Conservation (phyloP, 1,140 invertebrate species). For the Sipha flava region DNA sequence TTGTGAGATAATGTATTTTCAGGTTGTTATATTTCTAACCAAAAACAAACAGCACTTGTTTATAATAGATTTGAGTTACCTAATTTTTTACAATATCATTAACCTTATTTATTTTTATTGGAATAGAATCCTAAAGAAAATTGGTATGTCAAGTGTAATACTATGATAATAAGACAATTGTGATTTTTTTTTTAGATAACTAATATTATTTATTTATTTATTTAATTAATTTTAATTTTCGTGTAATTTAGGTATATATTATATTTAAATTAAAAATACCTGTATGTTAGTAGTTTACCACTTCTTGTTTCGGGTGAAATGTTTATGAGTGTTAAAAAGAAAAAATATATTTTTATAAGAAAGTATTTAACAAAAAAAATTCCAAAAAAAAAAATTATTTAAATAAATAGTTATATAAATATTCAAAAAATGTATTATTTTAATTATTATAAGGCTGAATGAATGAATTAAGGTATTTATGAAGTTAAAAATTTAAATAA, state of each 20-base stretch:
- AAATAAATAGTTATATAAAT: background rate
- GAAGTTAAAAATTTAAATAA: too few relatives aligned
- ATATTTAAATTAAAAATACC: background rate
- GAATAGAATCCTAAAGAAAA: background rate
- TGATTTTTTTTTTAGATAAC: slow-evolving; percentile 4
- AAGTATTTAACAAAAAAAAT: background rate
- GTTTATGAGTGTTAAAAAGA: background rate
- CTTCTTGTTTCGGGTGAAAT: background rate
- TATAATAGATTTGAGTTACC: background rate
- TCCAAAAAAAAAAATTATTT: background rate
- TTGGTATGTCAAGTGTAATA: background rate
- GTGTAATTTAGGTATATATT: background rate
- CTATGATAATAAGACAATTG: slow-evolving; percentile 1
- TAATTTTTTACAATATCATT: background rate
- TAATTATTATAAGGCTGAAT: slow-evolving; percentile 1
- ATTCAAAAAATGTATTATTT: background rate
- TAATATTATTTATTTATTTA: background rate
- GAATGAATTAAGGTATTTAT: background rate
- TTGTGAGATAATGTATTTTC: background rate
- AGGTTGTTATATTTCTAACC: background rate
- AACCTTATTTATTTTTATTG: background rate
- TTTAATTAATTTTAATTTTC: background rate
- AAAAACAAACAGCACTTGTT: background rate
- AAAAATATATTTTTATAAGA: background rate
- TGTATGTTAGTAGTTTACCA: background rate